phyloP scores from a whole-genome alignment of 1,140 invertebrate species.

The Sesamia nonagrioides region DNA sequence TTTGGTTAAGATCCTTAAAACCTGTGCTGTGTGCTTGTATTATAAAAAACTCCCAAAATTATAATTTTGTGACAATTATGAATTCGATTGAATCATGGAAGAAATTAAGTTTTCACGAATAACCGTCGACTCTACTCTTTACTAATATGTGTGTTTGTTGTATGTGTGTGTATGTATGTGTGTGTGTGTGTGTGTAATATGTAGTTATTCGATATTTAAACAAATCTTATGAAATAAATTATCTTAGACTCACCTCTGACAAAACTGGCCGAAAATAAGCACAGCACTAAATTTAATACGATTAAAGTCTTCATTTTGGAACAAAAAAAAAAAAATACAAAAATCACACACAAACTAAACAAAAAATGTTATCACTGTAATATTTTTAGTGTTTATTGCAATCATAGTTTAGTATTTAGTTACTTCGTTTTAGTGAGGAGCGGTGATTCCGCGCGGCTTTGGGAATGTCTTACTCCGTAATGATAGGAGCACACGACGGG shows the following conservation, averaged over 20 bases:
- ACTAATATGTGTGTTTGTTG: too few species aligned
- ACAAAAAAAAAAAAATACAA: slow-evolving; percentile 12
- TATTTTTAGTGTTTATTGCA: background rate
- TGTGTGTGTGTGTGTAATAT: too few species aligned
- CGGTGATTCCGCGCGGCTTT: slow-evolving; percentile 51
- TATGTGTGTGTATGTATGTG: too few species aligned
- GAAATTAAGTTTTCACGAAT: too few species aligned
- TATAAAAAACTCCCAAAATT: too few species aligned
- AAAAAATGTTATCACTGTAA: background rate
- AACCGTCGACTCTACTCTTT: too few species aligned
- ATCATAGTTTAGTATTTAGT: slow-evolving; percentile 45
- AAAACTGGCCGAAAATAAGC: slow-evolving; percentile 53
- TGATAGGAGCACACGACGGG: slow-evolving; percentile 61
- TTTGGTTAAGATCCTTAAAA: too few species aligned
- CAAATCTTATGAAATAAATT: slow-evolving; percentile 46
- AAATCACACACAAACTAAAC: slow-evolving; percentile 12
- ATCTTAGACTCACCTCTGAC: slow-evolving; percentile 59
- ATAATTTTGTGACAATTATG: too few species aligned
- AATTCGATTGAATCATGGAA: too few species aligned
- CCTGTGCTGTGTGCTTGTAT: too few species aligned
- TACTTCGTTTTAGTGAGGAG: background rate
- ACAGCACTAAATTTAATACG: slow-evolving; percentile 64
- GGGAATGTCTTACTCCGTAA: slow-evolving; percentile 51
- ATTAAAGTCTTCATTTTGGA: slow-evolving; percentile 62
- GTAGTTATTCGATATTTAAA: slow-evolving; percentile 50